Evolutionary conservation across 2,113 vertebrate genomes (phyloP), one percentile per base, ranked within the genome.

Genomic region (Datnioides undecimradiatus): DNA sequence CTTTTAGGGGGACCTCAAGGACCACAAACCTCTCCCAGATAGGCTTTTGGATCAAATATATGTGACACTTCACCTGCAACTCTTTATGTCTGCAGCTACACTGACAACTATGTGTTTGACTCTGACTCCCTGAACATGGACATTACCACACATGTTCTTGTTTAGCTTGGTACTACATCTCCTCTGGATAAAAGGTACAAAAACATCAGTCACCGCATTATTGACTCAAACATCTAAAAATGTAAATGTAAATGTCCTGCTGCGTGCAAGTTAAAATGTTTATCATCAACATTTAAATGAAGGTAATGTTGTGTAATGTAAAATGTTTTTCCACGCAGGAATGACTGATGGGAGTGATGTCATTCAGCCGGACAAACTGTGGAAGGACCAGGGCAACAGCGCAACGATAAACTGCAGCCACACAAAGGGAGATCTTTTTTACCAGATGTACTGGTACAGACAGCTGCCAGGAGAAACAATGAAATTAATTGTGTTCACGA

Each of bases 391-490:
- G 31, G 60, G 66, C 0, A 7, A 65, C 0, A 21, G 2, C 23
- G 83, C 73, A 16, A 79, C 79, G 12, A 66, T 89, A 0, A 14
- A 38, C 43, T 93, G 90, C 48, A 76, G 21, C 7, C 91, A 92
- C 65, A 82, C 31, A 0, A 80, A 76, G 59, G 75, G 12, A 6
- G 0, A 0, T 2, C 0, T 0, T 0, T 88, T 75, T 3, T 21
- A 0, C 29, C 76, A 89, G 64, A 94, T 94, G 92, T 92, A 93
- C 89, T 91, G 92, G 92, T 93, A 77, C 81, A 67, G 62, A 57
- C 93, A 94, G 71, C 82, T 60, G 17, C 85, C 82, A 11, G 89
- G 85, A 63, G 51, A 90, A 21, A 64, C 33, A 0, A 87, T 93
- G 81, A 65, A 57, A 13, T 69, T 66, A 11, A 76, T 93, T 0